phyloP scores from a whole-genome alignment of 2,888 invertebrate species.

The Phymatocera aterrima region DNA sequence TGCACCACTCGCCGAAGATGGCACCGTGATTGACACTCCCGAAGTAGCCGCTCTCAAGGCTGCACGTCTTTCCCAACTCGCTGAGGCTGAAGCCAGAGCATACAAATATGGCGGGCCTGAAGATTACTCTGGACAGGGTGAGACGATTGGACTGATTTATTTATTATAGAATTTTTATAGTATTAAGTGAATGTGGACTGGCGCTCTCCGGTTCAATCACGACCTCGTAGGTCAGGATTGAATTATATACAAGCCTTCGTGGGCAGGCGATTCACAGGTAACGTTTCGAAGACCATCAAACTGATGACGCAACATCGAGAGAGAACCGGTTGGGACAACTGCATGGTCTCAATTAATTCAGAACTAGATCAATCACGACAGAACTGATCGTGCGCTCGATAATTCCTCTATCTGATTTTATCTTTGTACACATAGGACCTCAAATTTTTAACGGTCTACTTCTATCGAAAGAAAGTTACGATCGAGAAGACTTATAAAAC shows the following conservation, averaged over 20 bases:
- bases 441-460: background rate
- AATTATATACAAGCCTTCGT: conserved; percentile 11
- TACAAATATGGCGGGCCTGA: conserved; percentile 65
- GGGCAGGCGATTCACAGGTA: conserved; percentile 21
- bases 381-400: background rate
- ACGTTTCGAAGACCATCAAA: conserved; percentile 36
- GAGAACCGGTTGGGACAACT: conserved; percentile 42
- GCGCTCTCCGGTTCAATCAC: conserved; percentile 3
- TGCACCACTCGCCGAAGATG: conserved; percentile 71
- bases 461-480: background rate
- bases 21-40: conserved; percentile 71
- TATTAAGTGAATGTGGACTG: background rate
- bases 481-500: too few relatives aligned
- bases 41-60: conserved; percentile 72
- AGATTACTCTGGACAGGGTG: conserved; percentile 59
- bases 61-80: conserved; percentile 68
- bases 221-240: conserved; percentile 44
- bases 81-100: conserved; percentile 72
- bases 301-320: conserved; percentile 15
- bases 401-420: background rate
- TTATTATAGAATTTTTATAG: background rate
- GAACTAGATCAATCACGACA: background rate
- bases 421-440: background rate
- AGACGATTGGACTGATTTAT: conserved; percentile 1
- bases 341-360: conserved; percentile 27